These are phyloP conservation scores for Hemicordylus capensis DNA, from an alignment of 2,113 vertebrate genomes.

Conservation along the genomic window DNA sequence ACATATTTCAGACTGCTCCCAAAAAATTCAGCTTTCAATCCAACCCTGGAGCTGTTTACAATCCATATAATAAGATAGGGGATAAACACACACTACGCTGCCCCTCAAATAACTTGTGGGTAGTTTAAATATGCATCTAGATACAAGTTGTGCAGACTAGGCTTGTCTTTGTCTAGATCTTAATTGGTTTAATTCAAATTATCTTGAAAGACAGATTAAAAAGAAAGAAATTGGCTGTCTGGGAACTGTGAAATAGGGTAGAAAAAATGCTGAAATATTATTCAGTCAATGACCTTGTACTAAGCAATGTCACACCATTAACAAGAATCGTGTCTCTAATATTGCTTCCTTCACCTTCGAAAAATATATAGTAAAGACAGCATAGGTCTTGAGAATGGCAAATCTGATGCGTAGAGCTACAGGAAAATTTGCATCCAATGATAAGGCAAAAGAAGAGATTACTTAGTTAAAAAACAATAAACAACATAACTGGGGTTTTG, in stretches of 20 bases:
- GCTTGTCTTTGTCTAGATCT: slow-evolving; percentile 6
- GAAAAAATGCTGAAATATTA: neutral
- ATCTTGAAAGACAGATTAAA: neutral
- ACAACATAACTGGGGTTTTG: neutral
- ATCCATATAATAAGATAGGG: neutral
- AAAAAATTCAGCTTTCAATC: neutral
- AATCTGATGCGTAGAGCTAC: neutral
- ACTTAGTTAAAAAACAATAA: neutral
- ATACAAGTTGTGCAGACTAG: neutral
- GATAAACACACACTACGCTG: neutral
- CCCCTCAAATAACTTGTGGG: neutral
- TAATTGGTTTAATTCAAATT: slow-evolving; percentile 16
- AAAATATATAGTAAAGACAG: neutral
- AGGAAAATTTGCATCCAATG: neutral
- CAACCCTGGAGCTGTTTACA: neutral
- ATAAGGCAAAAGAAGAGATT: neutral
- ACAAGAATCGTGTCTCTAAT: neutral
- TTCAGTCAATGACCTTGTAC: neutral
- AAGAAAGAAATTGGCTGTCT: slow-evolving; percentile 1
- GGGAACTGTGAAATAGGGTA: neutral
- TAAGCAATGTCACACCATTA: neutral
- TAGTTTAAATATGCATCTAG: slow-evolving; percentile 6
- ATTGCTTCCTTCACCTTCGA: neutral
- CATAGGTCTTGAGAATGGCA: neutral
- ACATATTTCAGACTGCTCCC: neutral